Percentiles rank a stretch among this genome's conserved stretches.
phyloP scores from a whole-genome alignment of 92 coral and sea anemone species.

The Palythoa heliodiscus region DNA sequence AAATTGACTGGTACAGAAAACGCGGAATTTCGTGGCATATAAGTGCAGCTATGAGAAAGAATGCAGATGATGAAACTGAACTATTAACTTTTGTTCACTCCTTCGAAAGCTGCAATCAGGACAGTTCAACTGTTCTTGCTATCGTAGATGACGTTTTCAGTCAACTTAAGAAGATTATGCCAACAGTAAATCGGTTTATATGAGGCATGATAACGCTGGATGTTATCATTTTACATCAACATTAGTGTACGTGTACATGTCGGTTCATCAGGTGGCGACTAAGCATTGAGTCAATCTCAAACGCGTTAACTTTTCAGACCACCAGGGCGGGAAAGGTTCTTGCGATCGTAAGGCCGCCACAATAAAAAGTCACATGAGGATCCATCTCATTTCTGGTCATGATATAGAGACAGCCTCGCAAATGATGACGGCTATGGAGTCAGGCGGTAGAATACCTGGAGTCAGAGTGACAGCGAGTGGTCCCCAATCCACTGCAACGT shows the following conservation, averaged over 20 bases:
- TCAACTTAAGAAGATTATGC: constrained; percentile 45
- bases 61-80: constrained; percentile 37
- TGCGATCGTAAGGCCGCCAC: too few relatives aligned
- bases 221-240: constrained; percentile 18
- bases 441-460: constrained; percentile 14
- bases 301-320: constrained; percentile 17
- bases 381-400: too few relatives aligned
- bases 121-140: constrained; percentile 62
- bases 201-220: constrained; percentile 17
- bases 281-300: constrained; percentile 10
- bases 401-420: constrained; percentile 19
- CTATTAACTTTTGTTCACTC: constrained; percentile 56
- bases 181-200: constrained; percentile 10
- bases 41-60: constrained; percentile 53
- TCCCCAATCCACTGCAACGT: background rate
- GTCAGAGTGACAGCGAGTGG: background rate
- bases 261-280: constrained; percentile 12
- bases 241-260: background rate
- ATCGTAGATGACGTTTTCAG: constrained; percentile 58
- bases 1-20: constrained; percentile 56
- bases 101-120: constrained; percentile 64
- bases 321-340: constrained; percentile 25
- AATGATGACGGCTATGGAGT: constrained; percentile 23
- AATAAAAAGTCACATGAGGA: too few relatives aligned
- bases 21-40: constrained; percentile 63